Evolutionary conservation across 2,888 invertebrate species (phyloP), one percentile per base, ranked within the genome.

Genomic region (Dicyrtoma fusca): DNA sequence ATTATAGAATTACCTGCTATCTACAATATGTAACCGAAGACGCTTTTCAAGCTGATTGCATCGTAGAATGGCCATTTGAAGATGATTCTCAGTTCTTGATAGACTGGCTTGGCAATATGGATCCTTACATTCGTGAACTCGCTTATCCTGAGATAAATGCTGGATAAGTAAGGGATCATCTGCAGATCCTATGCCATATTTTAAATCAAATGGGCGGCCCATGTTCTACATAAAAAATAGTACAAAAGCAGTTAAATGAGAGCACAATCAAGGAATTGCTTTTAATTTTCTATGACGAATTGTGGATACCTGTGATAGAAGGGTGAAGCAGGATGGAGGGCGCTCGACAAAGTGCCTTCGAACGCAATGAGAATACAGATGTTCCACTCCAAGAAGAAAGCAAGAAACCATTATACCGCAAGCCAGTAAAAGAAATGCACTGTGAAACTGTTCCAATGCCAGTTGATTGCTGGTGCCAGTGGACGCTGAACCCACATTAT

Each of bases 371-470:
- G 96, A 97, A 86, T 98, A 99, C 74, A 96, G 87, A 84, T 97
- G 94, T 85, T 99, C 98, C 74, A 96, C 86, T 62, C 93, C 87
- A 75, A 98, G 87, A 70, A 98, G 88, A 26, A 95, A 84, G 0
- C 94, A 91, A 0, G 97, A 95, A 78, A 98, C 86, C 75, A 96
- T 86, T 81, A 98, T 95, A 55, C 98, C 98, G 73, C 93, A 93
- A 89, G 95, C 95, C 70, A 99, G 88, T 76, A 99, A 88, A 73
- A 98, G 88, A 85, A 98, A 99, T 64, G 98, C 98, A 75, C 95
- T 95, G 83, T 97, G 90, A 86, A 99, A 99, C 87, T 99, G 98
- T 84, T 95, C 94, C 79, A 94, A 86, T 11, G 94, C 94, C 80
- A 95, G 85, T 1, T 94, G 92, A 85, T 94, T 95, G 72, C 93